A percentile compares a stretch with the other conserved stretches of the same genome.
phyloP scores from a whole-genome alignment of 2,888 invertebrate genomes.

The Drosophila cyrtoloma region DNA sequence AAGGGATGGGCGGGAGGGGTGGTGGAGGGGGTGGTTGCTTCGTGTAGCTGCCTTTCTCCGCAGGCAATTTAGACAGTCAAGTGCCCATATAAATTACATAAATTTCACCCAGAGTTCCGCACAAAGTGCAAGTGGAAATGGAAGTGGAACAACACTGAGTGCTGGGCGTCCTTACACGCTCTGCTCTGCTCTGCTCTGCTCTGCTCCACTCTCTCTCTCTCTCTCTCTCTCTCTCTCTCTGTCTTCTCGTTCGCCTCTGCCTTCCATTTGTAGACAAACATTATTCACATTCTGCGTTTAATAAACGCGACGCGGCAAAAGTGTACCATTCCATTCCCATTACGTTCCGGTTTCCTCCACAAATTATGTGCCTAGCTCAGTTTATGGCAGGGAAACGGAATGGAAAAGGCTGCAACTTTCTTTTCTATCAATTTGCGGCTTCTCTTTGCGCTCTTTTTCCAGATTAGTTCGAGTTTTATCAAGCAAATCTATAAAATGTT shows the following conservation, averaged over 20 bases:
- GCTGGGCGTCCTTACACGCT: constrained; percentile 21
- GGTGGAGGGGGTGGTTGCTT: neutral
- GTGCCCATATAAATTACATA: constrained; percentile 86
- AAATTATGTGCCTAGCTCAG: neutral
- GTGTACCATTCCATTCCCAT: constrained; percentile 7
- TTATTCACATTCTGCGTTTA: constrained; percentile 42
- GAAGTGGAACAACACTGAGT: constrained; percentile 29
- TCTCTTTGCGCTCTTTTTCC: neutral
- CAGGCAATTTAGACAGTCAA: constrained; percentile 86
- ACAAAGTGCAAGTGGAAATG: constrained; percentile 45
- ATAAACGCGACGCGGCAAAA: constrained; percentile 22
- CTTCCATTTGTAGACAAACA: constrained; percentile 1
- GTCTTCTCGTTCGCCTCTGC: neutral
- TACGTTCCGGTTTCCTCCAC: neutral
- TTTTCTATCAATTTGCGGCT: neutral
- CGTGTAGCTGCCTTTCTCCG: constrained; percentile 65
- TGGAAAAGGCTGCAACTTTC: constrained; percentile 7
- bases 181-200: neutral
- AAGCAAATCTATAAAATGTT: constrained; percentile 20
- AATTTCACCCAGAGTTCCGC: constrained; percentile 80
- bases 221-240: neutral
- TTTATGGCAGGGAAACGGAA: neutral
- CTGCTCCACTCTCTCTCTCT: neutral
- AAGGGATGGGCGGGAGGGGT: neutral
- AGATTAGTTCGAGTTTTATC: constrained; percentile 3